Evolutionary conservation across 2,888 invertebrate species (phyloP).

Genomic region (Eilema depressum): DNA sequence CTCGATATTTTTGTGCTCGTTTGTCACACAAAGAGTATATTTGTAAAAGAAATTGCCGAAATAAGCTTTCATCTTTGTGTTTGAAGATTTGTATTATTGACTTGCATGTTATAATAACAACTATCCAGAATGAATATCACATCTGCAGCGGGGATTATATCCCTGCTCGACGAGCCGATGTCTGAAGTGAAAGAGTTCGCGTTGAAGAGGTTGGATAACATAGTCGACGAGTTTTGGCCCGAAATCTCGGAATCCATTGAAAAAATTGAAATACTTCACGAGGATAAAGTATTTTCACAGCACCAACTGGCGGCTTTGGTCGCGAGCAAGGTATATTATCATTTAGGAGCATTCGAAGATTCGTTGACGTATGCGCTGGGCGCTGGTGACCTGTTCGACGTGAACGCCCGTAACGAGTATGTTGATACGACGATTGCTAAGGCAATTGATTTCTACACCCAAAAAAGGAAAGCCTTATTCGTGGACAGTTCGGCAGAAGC

Average conservation of each 20-base stretch:
- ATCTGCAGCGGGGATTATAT: conserved; percentile 95
- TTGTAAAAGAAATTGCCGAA: conserved; percentile 44
- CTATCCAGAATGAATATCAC: conserved; percentile 80
- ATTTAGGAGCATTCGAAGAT: conserved; percentile 98
- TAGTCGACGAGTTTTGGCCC: conserved; percentile 99
- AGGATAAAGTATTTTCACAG: conserved; percentile 95
- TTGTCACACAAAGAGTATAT: too few relatives aligned
- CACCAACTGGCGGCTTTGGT: conserved; percentile 98
- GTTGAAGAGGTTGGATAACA: conserved; percentile 95
- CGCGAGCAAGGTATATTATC: conserved; percentile 99
- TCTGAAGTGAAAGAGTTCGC: conserved; percentile 98
- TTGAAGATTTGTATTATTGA: conserved; percentile 28
- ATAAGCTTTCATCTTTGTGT: conserved; percentile 23
- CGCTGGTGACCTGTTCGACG: conserved; percentile 97
- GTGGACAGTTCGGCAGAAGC: conserved; percentile 89
- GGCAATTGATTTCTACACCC: conserved; percentile 98
- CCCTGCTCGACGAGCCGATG: conserved; percentile 97
- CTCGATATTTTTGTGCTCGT: conserved; percentile 57
- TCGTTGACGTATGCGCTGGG: conserved; percentile 99
- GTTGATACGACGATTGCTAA: conserved; percentile 99
- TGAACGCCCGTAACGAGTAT: conserved; percentile 97
- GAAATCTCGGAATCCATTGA: conserved; percentile 99
- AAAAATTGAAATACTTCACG: conserved; percentile 98
- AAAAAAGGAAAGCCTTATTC: conserved; percentile 92
- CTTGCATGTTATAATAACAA: conserved; percentile 41